Evolutionary conservation across 2,113 vertebrate genomes (phyloP), one percentile per base, ranked within the genome.

Genomic region (Cacatua alba): DNA sequence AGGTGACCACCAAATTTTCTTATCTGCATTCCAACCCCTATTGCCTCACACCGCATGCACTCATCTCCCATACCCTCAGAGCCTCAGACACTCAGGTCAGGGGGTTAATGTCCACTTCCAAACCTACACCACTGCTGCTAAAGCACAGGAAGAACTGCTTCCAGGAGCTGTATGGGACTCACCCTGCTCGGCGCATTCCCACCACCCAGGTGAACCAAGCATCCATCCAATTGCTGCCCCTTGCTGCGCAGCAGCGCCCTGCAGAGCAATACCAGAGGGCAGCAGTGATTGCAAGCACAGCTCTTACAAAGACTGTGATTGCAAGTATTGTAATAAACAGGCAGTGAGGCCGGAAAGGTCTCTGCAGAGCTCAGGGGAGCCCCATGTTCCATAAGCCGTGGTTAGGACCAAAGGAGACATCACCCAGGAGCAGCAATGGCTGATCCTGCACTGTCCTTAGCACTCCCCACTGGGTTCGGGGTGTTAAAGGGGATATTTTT

Each of bases 331-430:
- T n/a, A 37, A 84, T 31, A 44, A 68, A 79, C 53, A 48, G 17
- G 29, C 52, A 44, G 24, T 0, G 44, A 80, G 46, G 39, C 9
- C 44, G 24, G 49, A 94, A 76, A 88, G 19, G 68, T 29, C 51
- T 21, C n/a, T 0, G 7, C 1, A 2, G 51, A 77, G 43, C 80
- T 48, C 63, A 4, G 26, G n/a, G 37, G 25, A 80, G 41, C 3
- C 44, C 21, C 59, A 21, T 0, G 1, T 35, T 72, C 41, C 57
- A 41, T 5, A 11, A 41, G 28, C 46, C 2, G 2, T 0, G 2
- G 8, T 1, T 1, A 1, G 26, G n/a, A 26, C n/a, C 1, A 3
- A 55, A 78, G 29, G n/a, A 68, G 69, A 39, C 3, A 23, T n/a
- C 11, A 5, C 1, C 10, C 31, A 44, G 72, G 70, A 82, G 63